Evolutionary conservation across 2,113 vertebrate species (phyloP).

Genomic region (Phyllostomus hastatus): DNA sequence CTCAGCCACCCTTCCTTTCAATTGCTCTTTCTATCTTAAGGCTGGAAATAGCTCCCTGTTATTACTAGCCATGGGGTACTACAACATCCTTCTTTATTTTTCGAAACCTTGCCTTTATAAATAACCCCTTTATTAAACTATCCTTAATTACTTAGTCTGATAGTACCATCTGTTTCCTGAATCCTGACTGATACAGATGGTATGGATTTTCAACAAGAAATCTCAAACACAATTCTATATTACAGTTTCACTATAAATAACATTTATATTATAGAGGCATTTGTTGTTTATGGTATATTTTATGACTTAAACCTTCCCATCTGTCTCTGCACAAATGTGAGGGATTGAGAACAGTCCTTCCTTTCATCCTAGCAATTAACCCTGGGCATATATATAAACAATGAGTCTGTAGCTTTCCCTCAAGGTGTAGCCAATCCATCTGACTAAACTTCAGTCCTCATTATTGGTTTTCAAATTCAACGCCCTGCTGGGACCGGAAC

Average conservation of each 20-base stretch:
- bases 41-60: neutral
- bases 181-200: neutral
- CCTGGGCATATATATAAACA: neutral
- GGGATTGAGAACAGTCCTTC: neutral
- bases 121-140: neutral
- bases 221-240: neutral
- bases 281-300: neutral
- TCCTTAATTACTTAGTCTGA: neutral
- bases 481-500: neutral
- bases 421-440: neutral
- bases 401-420: neutral
- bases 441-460: neutral
- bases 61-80: neutral
- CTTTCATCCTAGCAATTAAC: neutral
- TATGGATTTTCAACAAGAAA: conserved; percentile 16
- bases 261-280: neutral
- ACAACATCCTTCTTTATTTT: neutral
- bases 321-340: neutral
- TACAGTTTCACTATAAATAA: neutral
- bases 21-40: neutral
- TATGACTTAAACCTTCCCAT: neutral
- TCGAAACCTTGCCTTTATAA: neutral
- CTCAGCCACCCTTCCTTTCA: neutral
- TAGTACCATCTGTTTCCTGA: neutral
- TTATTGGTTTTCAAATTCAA: neutral